A percentile compares a stretch with the other conserved stretches of the same genome.
These are phyloP conservation scores for Prionchulus punctatus DNA, from an alignment of 2,888 invertebrate species.

Conservation along the genomic window DNA sequence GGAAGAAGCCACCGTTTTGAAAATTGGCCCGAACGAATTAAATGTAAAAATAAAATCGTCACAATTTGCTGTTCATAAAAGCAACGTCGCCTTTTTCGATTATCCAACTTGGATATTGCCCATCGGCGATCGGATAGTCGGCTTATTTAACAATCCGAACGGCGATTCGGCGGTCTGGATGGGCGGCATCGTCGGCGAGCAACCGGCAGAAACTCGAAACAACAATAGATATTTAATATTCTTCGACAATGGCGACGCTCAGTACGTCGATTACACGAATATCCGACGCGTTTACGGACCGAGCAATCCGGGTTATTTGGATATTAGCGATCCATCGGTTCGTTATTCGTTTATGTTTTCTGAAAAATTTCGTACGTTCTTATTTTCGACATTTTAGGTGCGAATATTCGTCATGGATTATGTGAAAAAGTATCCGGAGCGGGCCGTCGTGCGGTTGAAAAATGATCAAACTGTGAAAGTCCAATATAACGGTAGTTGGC, in stretches of 20 bases:
- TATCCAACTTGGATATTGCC: neutral
- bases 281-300: neutral
- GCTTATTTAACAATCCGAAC: neutral
- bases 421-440: neutral
- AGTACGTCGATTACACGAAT: neutral
- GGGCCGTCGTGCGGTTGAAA: conserved; percentile 1
- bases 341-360: neutral
- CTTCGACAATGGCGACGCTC: conserved; percentile 6
- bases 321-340: neutral
- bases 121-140: neutral
- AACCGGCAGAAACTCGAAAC: neutral
- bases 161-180: neutral
- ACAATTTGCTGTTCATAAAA: too few relatives aligned
- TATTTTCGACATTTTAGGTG: neutral
- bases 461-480: neutral
- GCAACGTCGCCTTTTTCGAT: too few relatives aligned
- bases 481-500: neutral
- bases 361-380: neutral
- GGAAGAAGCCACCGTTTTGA: too few relatives aligned
- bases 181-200: neutral
- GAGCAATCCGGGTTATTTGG: too few relatives aligned
- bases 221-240: conserved; percentile 8
- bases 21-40: too few relatives aligned
- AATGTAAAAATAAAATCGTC: too few relatives aligned
- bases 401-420: neutral